Percentiles rank a stretch among this genome's conserved stretches.
These are phyloP conservation scores for Cnemophilus loriae DNA, from an alignment of 2,113 vertebrate genomes.

Conservation along the genomic window DNA sequence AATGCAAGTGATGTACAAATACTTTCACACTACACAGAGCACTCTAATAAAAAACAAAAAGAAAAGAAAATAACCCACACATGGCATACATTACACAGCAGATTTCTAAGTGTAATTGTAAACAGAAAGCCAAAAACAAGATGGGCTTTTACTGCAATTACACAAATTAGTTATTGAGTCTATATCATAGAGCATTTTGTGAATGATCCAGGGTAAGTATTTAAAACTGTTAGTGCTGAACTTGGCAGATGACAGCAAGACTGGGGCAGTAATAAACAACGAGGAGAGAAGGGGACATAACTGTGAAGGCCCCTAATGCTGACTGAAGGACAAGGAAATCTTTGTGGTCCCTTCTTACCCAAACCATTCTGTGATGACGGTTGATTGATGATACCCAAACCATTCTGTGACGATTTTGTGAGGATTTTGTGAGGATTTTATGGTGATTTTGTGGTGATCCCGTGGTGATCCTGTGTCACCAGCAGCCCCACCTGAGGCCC, in stretches of 20 bases:
- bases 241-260: background rate
- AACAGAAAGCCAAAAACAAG: background rate
- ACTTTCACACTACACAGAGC: background rate
- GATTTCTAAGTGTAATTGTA: background rate
- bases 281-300: background rate
- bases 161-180: background rate
- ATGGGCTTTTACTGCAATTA: background rate
- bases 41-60: background rate
- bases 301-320: background rate
- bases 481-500: background rate
- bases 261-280: background rate
- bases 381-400: too few species aligned
- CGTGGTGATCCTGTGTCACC: too few species aligned
- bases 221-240: background rate
- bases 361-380: background rate
- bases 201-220: background rate
- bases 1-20: background rate
- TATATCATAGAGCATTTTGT: background rate
- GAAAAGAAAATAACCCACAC: background rate
- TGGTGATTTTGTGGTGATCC: background rate
- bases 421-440: background rate
- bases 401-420: too few species aligned
- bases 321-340: background rate
- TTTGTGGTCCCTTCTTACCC: too few species aligned
- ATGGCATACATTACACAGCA: background rate